phyloP scores from a whole-genome alignment of 2,797 vertebrate species.

The Harpagifer antarcticus region DNA sequence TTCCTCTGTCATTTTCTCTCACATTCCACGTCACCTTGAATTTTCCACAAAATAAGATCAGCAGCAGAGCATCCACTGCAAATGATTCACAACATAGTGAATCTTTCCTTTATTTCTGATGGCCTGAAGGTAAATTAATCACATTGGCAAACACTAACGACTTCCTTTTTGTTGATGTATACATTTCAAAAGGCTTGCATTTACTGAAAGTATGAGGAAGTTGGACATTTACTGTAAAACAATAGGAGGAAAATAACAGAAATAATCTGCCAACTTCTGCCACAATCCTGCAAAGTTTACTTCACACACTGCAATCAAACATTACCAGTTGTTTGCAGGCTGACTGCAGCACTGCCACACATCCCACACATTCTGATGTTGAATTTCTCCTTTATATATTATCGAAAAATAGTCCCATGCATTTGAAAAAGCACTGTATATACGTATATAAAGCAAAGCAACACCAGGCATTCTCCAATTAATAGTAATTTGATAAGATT shows the following conservation, averaged over 20 bases:
- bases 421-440: constrained; percentile 35
- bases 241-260: not conserved
- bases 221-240: constrained; percentile 11
- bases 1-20: constrained; percentile 44
- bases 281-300: constrained; percentile 5
- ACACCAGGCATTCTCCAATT: constrained; percentile 12
- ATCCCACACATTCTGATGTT: constrained; percentile 14
- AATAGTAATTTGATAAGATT: constrained; percentile 31
- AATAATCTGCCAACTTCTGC: constrained; percentile 10
- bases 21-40: constrained; percentile 36
- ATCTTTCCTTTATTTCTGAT: constrained; percentile 26
- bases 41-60: constrained; percentile 43
- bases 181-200: constrained; percentile 17
- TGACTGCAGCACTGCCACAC: constrained; percentile 14
- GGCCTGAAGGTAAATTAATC: constrained; percentile 38
- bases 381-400: constrained; percentile 9
- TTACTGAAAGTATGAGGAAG: constrained; percentile 12
- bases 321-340: not conserved
- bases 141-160: constrained; percentile 24
- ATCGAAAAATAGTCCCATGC: constrained; percentile 13
- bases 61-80: constrained; percentile 39
- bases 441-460: constrained; percentile 9
- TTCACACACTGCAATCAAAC: constrained; percentile 5
- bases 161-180: constrained; percentile 24
- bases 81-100: constrained; percentile 34